Evolutionary conservation across 2,888 invertebrate genomes (phyloP).

Genomic region (Clostera curtula): DNA sequence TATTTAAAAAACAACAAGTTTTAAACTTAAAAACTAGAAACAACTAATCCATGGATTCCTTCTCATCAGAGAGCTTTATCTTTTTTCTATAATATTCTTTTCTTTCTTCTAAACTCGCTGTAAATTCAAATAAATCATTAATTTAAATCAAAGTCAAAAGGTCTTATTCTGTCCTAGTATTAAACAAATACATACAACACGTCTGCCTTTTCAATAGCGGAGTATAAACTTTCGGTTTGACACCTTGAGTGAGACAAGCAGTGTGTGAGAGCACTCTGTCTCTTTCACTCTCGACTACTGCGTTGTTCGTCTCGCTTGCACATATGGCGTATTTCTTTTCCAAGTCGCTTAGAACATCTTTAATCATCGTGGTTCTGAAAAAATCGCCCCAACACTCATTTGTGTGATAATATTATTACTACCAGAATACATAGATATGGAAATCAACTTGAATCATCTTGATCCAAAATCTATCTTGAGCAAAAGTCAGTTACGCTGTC

Average conservation of each 20-base stretch:
- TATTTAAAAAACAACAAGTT: too few relatives aligned
- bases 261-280: conserved; percentile 58
- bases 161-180: neutral
- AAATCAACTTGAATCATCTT: too few relatives aligned
- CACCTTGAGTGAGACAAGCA: conserved; percentile 79
- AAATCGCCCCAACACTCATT: too few relatives aligned
- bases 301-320: conserved; percentile 18
- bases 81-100: conserved; percentile 85
- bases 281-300: conserved; percentile 11
- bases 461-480: too few relatives aligned
- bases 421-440: too few relatives aligned
- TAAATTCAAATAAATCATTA: conserved; percentile 36
- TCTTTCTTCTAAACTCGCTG: conserved; percentile 88
- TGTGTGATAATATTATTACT: too few relatives aligned
- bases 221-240: conserved; percentile 80
- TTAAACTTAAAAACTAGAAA: too few relatives aligned
- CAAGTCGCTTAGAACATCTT: conserved; percentile 70
- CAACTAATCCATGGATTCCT: too few relatives aligned
- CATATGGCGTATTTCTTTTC: conserved; percentile 36
- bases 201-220: conserved; percentile 83
- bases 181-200: conserved; percentile 79
- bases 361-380: conserved; percentile 74
- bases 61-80: conserved; percentile 46
- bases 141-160: neutral
- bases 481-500: too few relatives aligned